Evolutionary conservation across 2,888 invertebrate genomes (phyloP).

Genomic region (Eristalinus aeneus): DNA sequence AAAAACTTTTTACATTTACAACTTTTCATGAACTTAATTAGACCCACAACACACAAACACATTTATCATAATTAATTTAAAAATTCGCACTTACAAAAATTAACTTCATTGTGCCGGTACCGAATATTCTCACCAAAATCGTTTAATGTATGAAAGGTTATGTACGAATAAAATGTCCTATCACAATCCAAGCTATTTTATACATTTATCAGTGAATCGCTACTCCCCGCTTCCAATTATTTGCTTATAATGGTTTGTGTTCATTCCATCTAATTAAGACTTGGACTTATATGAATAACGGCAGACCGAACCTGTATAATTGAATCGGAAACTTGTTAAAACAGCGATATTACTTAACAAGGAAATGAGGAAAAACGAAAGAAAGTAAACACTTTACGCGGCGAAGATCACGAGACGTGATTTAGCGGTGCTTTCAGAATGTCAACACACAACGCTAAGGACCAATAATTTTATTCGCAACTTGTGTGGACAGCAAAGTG

Average conservation of each 20-base stretch:
- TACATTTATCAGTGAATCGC: conserved; percentile 41
- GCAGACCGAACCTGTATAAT: conserved; percentile 52
- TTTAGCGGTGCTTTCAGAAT: conserved; percentile 10
- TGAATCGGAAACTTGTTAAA: conserved; percentile 55
- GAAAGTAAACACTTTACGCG: conserved; percentile 14
- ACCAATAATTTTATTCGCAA: background rate
- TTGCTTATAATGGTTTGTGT: conserved; percentile 40
- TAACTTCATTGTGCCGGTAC: conserved; percentile 32
- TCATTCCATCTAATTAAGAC: conserved; percentile 54
- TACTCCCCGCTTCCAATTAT: conserved; percentile 43
- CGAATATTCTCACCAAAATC: background rate
- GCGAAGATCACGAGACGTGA: background rate
- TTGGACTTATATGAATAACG: conserved; percentile 53
- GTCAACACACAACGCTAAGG: conserved; percentile 32
- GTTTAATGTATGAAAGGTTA: conserved; percentile 23
- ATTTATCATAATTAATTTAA: background rate
- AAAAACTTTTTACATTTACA: too few relatives aligned
- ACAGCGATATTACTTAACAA: conserved; percentile 47
- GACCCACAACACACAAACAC: too few relatives aligned
- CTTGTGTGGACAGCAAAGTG: background rate
- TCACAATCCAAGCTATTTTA: conserved; percentile 52
- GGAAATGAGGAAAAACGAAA: conserved; percentile 58
- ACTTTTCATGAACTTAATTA: too few relatives aligned
- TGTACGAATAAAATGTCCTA: conserved; percentile 40
- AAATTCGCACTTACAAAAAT: conserved; percentile 37